These are phyloP conservation scores for Monodelphis domestica DNA, from an alignment of 2,797 vertebrate genomes.

Conservation along the genomic window DNA sequence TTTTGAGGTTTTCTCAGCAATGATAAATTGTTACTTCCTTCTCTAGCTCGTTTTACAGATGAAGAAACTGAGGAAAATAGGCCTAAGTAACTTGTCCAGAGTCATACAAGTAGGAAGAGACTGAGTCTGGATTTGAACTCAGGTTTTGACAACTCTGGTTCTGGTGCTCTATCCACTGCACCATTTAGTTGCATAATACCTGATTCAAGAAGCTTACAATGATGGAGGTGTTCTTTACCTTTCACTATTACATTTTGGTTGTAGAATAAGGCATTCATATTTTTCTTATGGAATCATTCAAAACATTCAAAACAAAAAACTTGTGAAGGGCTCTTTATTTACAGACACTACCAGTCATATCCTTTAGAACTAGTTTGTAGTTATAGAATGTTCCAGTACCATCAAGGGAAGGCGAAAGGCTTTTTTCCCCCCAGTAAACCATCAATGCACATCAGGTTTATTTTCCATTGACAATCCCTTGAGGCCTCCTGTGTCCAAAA, in stretches of 20 bases:
- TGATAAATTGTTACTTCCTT: no score
- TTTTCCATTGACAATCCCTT: conserved; percentile 73
- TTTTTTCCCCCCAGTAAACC: conserved; percentile 52
- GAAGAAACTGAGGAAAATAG: no score
- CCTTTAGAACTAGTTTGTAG: not conserved
- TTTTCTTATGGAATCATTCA: not conserved
- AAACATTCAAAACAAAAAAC: not conserved
- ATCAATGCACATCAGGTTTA: conserved; percentile 72
- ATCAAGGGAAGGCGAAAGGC: conserved; percentile 42
- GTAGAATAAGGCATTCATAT: not conserved
- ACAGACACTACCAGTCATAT: not conserved
- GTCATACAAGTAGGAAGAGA: no score
- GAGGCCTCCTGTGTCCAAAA: conserved; percentile 61
- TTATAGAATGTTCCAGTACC: conserved; percentile 6
- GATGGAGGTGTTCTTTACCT: not conserved
- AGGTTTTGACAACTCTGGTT: no score
- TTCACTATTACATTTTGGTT: not conserved
- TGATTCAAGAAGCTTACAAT: not conserved
- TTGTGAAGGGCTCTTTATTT: not conserved
- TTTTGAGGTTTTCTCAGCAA: no score
- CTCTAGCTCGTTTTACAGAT: no score
- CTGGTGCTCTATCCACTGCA: no score
- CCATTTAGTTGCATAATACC: no score
- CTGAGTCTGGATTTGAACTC: no score
- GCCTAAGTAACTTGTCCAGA: no score